Conservation (phyloP, 53 echinoderm and acorn worm genomes). For the Holothuria leucospilota region DNA sequence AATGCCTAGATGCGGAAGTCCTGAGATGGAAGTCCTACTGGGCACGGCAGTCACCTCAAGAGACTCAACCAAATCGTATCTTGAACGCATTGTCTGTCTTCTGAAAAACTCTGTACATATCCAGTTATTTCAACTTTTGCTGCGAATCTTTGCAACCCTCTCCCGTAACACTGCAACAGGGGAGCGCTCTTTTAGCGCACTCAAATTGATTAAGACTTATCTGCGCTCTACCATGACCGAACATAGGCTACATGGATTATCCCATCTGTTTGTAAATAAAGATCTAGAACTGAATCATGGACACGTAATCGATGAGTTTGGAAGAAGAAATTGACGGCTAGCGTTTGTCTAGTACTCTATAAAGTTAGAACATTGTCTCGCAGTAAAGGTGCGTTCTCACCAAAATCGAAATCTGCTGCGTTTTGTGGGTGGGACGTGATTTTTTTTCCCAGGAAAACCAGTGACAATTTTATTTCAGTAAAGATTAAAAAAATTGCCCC, state of each 20-base stretch:
- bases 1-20: neutral
- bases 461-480: no score
- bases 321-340: neutral
- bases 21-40: neutral
- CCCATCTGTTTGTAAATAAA: neutral
- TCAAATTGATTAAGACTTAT: neutral
- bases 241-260: neutral
- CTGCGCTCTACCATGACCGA: neutral
- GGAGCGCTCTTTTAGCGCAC: constrained; percentile 10
- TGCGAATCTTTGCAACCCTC: constrained; percentile 16
- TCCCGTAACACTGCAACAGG: neutral
- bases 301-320: neutral
- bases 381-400: neutral
- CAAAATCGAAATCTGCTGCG: no score
- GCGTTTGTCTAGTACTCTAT: neutral
- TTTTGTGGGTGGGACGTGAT: no score
- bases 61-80: neutral
- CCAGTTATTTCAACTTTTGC: constrained; percentile 16
- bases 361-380: neutral
- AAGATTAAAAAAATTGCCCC: no score
- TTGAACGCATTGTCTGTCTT: neutral
- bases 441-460: no score
- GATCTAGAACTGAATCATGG: constrained; percentile 16
- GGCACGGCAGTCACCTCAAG: neutral
- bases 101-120: neutral